Percentiles rank a stretch among this genome's conserved stretches.
phyloP scores from a whole-genome alignment of 1,140 invertebrate genomes.

The Plutomurus gul region DNA sequence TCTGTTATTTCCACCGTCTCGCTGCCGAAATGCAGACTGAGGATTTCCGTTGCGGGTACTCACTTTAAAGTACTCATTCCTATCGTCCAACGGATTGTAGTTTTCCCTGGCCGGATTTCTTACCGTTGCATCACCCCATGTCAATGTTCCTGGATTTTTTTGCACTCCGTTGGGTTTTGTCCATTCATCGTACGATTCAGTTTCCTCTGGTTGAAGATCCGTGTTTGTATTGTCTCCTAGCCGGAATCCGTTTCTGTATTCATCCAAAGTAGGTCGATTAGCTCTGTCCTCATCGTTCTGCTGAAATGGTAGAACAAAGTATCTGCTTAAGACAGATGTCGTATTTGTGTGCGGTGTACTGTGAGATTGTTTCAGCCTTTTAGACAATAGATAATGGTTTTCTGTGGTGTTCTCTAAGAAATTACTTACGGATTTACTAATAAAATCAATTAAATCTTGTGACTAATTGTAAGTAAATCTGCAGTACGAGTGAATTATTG shows the following conservation, averaged over 20 bases:
- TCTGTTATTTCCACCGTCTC: not conserved
- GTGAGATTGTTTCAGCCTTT: no score
- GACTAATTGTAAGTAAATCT: no score
- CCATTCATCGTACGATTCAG: not conserved
- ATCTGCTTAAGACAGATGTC: no score
- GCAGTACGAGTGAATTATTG: no score
- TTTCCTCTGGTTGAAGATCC: slow-evolving; percentile 5
- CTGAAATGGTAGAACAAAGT: no score
- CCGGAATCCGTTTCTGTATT: not conserved
- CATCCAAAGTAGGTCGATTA: not conserved
- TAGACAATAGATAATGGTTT: no score
- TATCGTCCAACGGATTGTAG: not conserved
- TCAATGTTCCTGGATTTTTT: not conserved
- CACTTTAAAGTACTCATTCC: not conserved
- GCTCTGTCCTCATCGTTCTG: not conserved
- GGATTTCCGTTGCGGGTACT: not conserved
- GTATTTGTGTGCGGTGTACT: no score
- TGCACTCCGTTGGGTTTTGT: not conserved
- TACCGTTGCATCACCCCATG: not conserved
- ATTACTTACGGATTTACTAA: no score
- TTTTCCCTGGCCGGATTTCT: not conserved
- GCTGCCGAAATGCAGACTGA: not conserved
- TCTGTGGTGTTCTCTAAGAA: no score
- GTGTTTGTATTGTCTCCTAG: not conserved
- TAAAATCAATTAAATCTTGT: no score